phyloP scores from a whole-genome alignment of 1,140 invertebrate genomes.

The Brachionus manjavacas region DNA sequence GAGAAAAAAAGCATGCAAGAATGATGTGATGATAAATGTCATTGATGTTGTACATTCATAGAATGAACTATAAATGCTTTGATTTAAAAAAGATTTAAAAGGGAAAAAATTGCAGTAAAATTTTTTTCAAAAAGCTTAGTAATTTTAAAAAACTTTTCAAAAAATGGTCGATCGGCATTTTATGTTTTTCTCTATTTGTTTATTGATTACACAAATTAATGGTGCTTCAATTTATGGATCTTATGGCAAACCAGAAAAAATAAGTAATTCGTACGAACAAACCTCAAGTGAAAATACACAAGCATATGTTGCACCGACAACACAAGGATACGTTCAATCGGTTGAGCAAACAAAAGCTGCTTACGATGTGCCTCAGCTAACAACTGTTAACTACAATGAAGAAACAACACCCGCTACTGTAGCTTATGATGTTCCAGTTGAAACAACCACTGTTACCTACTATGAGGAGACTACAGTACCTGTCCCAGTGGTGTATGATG shows the following conservation, averaged over 20 bases:
- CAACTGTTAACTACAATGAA: too few relatives aligned
- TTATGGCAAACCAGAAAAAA: not conserved
- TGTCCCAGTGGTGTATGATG: not conserved
- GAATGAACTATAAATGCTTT: not conserved
- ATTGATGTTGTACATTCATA: not conserved
- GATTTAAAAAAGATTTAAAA: not conserved
- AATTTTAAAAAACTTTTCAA: not conserved
- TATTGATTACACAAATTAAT: not conserved
- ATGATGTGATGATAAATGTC: not conserved
- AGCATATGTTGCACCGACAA: not conserved
- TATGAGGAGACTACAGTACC: too few relatives aligned
- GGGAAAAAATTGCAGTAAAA: not conserved
- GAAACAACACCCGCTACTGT: too few relatives aligned
- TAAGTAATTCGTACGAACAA: not conserved
- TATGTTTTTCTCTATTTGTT: not conserved
- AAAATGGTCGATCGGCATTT: conserved; percentile 9
- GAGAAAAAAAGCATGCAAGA: not conserved
- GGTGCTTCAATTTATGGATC: not conserved
- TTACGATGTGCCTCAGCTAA: not conserved
- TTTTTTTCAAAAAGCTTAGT: not conserved
- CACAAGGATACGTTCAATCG: not conserved
- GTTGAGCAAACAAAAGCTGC: not conserved
- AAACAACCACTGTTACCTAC: too few relatives aligned
- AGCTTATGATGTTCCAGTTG: too few relatives aligned
- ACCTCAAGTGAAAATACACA: not conserved